Base-by-base conservation (phyloP, 1,140 invertebrate genomes). In the Brachionus angularis region DNA sequence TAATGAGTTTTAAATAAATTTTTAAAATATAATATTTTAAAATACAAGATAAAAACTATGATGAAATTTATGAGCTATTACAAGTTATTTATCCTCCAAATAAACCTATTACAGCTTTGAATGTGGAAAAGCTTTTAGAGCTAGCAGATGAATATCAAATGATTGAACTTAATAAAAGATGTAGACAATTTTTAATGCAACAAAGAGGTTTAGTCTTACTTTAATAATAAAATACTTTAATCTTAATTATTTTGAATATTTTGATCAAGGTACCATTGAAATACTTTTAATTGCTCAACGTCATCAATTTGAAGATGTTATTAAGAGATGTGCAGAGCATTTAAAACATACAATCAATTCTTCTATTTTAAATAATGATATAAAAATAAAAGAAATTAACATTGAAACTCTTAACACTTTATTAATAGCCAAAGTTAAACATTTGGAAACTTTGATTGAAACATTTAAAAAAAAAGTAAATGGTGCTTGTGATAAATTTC, bases 41-140 rank as follows among this genome's bases (percentile, higher is more conserved):
- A 36, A 8, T 47, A 23, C 25, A 23, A 53, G 67, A 71, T 23
- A 71, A 71, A 16, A 25, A 25, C 14, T 73, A 53, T 33, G 72
- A 76, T 14, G 76, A 78, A 12, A 73, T 78, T 39, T 71, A 62
- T 2, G 76, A 78, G 67, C 71, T 79, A 7, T 62, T 79, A 14
- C 75, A 77, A 29, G 76, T 77, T 62, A 79, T 79, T 36, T 79
- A 79, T 62, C 76, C 78, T 25, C 74, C 76, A 53, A 78, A 78
- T 44, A 77, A 76, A 72, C 70, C 75, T 14, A 76, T 78, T 8
- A 74, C 74, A 55, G 76, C 75, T 75, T 53, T 47, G 25, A 50
- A 55, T 33, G 44, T 72, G 12, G 29, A 61, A 25, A 47, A 33
- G 34, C n/a, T 71, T 29, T 39, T 71, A n/a, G 34, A 71, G 39